These are phyloP conservation scores for Eulemur albifrons DNA, from an alignment of 2,797 vertebrate species.

Conservation along the genomic window DNA sequence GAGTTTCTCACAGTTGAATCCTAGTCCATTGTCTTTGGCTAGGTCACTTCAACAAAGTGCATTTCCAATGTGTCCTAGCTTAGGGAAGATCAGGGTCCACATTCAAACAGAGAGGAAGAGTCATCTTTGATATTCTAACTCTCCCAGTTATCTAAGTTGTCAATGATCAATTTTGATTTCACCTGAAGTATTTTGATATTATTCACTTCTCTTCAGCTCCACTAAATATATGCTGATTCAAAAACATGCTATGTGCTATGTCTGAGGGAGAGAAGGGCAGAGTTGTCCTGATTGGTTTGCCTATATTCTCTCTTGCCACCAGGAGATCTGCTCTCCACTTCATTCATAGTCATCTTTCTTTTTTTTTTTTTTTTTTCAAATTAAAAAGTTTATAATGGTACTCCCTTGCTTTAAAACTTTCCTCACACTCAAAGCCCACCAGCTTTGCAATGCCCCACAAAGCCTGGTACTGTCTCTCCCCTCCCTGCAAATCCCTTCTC, in stretches of 20 bases:
- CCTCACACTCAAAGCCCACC: background rate
- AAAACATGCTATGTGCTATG: accelerated
- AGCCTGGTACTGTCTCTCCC: accelerated
- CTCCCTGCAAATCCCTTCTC: background rate
- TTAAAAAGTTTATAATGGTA: background rate
- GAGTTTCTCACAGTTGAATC: background rate
- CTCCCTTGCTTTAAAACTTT: background rate
- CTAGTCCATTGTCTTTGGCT: background rate
- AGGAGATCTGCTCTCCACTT: background rate
- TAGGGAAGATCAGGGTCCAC: background rate
- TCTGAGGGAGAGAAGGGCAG: background rate
- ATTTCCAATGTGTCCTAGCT: background rate
- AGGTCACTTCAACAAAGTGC: background rate
- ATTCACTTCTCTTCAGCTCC: background rate
- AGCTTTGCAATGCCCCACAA: background rate
- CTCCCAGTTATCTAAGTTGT: background rate
- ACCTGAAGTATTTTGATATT: background rate
- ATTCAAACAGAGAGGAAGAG: background rate
- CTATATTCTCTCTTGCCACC: background rate
- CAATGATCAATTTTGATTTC: background rate
- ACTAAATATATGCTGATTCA: background rate
- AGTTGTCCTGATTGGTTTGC: background rate
- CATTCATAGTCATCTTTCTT: background rate
- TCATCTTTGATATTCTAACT: background rate
- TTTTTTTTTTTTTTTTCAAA: background rate